phyloP scores from a whole-genome alignment of 2,888 invertebrate species.

The Dusona sp. region DNA sequence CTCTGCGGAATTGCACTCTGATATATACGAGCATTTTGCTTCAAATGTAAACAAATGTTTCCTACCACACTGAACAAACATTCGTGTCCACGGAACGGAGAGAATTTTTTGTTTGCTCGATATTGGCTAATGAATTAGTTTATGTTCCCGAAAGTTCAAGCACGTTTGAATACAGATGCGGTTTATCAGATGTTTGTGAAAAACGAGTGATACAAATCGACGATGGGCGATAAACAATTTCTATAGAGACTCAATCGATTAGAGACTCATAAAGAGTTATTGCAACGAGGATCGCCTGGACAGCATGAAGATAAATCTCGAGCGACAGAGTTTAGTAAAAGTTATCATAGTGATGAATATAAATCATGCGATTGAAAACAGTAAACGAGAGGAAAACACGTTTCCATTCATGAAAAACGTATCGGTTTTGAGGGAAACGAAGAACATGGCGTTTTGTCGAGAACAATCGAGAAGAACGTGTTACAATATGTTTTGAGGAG shows the following conservation, averaged over 20 bases:
- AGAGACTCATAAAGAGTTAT: not conserved
- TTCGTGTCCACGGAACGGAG: not conserved
- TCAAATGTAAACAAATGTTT: conserved; percentile 12
- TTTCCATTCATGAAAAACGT: conserved; percentile 39
- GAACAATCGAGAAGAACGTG: conserved; percentile 15
- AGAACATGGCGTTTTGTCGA: conserved; percentile 18
- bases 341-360: conserved; percentile 16
- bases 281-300: not conserved
- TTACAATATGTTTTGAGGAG: conserved; percentile 29
- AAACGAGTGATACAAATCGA: not conserved
- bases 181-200: not conserved
- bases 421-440: conserved; percentile 15
- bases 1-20: conserved; percentile 17
- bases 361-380: not conserved
- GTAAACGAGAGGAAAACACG: conserved; percentile 2
- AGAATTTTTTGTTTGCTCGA: not conserved
- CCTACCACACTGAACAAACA: not conserved
- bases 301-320: not conserved
- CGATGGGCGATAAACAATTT: not conserved
- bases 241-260: not conserved
- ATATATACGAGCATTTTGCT: not conserved
- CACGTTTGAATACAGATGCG: not conserved
- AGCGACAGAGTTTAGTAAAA: not conserved
- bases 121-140: not conserved
- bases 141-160: not conserved